Conservation (phyloP, 2,888 invertebrate genomes). For the Aplocera efformata region DNA sequence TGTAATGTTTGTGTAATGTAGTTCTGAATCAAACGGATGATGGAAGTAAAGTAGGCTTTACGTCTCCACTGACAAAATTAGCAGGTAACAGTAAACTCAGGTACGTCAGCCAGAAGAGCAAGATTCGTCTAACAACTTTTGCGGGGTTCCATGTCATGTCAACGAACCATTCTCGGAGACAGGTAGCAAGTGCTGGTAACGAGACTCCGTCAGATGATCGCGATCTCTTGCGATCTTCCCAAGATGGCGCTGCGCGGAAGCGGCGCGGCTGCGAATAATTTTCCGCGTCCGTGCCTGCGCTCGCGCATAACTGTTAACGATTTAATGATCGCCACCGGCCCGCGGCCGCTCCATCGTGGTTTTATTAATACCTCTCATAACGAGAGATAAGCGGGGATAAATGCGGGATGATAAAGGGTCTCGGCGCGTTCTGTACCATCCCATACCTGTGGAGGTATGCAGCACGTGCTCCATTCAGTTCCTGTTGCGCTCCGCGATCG, state of each 20-base stretch:
- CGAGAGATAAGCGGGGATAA: conserved; percentile 17
- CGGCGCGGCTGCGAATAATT: conserved; percentile 63
- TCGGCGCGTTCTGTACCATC: conserved; percentile 4
- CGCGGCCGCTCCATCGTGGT: conserved; percentile 18
- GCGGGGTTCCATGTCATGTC: too few species aligned
- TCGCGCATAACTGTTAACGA: conserved; percentile 61
- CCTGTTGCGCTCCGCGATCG: conserved; percentile 4
- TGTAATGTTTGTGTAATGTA: too few species aligned
- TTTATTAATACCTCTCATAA: conserved; percentile 19
- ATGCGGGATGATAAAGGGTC: conserved; percentile 16
- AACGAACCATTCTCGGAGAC: conserved; percentile 1
- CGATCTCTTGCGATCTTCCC: conserved; percentile 24
- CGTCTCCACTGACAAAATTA: too few species aligned
- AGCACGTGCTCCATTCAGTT: conserved; percentile 9
- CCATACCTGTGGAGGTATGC: conserved; percentile 5
- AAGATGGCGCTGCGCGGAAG: conserved; percentile 47
- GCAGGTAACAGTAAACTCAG: too few species aligned
- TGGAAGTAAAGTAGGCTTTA: too few species aligned
- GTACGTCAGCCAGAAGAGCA: too few species aligned
- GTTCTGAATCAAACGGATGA: too few species aligned
- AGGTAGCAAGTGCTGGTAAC: conserved; percentile 12
- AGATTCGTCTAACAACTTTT: too few species aligned
- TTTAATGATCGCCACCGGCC: conserved; percentile 53
- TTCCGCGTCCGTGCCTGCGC: conserved; percentile 69
- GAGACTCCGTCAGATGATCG: conserved; percentile 10